phyloP scores from a whole-genome alignment of 2,797 vertebrate genomes.

The Fistularia commersonii region DNA sequence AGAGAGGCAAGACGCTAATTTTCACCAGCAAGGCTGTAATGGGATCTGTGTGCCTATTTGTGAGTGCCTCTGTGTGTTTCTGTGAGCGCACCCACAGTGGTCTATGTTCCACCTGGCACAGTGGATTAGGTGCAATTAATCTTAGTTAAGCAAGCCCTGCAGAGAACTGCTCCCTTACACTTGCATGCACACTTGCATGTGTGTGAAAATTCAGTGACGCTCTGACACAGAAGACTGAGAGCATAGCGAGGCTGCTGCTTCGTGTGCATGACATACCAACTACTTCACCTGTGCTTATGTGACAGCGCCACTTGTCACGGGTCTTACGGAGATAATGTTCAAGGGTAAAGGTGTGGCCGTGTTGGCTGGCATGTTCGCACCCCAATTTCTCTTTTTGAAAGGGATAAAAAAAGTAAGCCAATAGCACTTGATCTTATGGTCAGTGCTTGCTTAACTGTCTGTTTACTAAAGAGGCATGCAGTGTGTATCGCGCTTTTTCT shows the following conservation, averaged over 20 bases:
- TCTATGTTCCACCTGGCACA: slow-evolving; percentile 72
- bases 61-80: slow-evolving; percentile 45
- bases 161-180: slow-evolving; percentile 41
- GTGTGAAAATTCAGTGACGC: slow-evolving; percentile 20
- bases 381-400: slow-evolving; percentile 13
- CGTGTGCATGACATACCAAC: slow-evolving; percentile 36
- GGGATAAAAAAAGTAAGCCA: background rate
- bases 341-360: slow-evolving; percentile 15
- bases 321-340: slow-evolving; percentile 34
- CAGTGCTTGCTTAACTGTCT: slow-evolving; percentile 1
- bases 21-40: slow-evolving; percentile 58
- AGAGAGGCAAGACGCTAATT: slow-evolving; percentile 64
- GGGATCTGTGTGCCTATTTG: slow-evolving; percentile 55
- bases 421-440: slow-evolving; percentile 15
- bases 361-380: slow-evolving; percentile 5
- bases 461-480: background rate
- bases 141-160: slow-evolving; percentile 74
- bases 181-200: slow-evolving; percentile 11
- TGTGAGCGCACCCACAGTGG: slow-evolving; percentile 24
- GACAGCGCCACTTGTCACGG: slow-evolving; percentile 43
- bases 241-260: slow-evolving; percentile 37
- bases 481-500: too few relatives aligned
- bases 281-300: slow-evolving; percentile 54
- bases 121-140: slow-evolving; percentile 79
- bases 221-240: slow-evolving; percentile 8